These are phyloP conservation scores for Dinomys branickii DNA, from an alignment of 2,113 vertebrate species.

Conservation along the genomic window DNA sequence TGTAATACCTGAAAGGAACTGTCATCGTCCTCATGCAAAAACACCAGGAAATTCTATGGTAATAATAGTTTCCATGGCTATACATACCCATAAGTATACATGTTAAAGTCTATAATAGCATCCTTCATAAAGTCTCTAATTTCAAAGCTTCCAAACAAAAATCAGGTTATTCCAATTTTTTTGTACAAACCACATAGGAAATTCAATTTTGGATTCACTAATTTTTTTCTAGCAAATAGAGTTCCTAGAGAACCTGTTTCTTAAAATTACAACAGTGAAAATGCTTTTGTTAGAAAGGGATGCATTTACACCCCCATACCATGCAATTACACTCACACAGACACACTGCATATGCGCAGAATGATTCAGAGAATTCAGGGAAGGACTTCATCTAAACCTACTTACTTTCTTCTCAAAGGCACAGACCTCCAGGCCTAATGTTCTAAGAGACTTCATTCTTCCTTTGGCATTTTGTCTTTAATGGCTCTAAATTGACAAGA, in stretches of 20 bases:
- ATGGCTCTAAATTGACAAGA: slow-evolving; percentile 40
- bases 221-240: slow-evolving; percentile 26
- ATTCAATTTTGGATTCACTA: background rate
- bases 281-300: background rate
- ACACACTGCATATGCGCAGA: background rate
- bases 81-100: background rate
- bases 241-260: slow-evolving; percentile 14
- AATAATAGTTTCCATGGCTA: slow-evolving; percentile 17
- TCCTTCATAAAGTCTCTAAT: background rate
- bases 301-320: background rate
- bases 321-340: background rate
- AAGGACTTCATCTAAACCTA: background rate
- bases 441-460: background rate
- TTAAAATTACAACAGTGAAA: background rate
- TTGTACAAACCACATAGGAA: background rate
- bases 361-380: background rate
- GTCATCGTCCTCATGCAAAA: background rate
- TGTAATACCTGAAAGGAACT: background rate
- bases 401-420: background rate
- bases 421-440: background rate
- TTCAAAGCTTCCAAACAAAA: background rate
- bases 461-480: slow-evolving; percentile 15
- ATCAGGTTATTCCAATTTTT: background rate
- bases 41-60: background rate
- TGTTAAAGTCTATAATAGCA: background rate